These are phyloP conservation scores for Crypturellus undulatus DNA, from an alignment of 2,113 vertebrate species.

Conservation along the genomic window DNA sequence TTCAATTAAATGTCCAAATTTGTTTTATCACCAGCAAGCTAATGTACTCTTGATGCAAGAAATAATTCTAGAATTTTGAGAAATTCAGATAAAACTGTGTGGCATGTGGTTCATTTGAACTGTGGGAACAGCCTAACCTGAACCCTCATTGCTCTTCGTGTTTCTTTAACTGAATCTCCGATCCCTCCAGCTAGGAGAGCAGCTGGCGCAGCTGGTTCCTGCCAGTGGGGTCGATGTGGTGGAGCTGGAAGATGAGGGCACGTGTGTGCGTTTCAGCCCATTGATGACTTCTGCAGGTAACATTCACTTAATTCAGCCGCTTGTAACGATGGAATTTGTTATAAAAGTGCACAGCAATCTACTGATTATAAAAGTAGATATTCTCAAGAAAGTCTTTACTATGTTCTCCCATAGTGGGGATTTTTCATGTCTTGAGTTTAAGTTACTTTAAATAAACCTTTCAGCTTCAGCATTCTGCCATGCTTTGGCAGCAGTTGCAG, in stretches of 20 bases:
- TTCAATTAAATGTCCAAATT: neutral
- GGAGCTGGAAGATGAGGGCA: conserved; percentile 92
- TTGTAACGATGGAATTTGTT: neutral
- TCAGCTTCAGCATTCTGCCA: neutral
- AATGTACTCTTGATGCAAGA: neutral
- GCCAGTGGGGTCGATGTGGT: conserved; percentile 88
- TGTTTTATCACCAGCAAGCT: fast-evolving
- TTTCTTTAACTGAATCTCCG: neutral
- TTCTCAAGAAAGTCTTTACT: neutral
- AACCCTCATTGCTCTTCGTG: fast-evolving
- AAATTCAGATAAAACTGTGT: neutral
- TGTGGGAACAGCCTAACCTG: neutral
- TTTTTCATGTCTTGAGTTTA: neutral
- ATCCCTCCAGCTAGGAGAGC: conserved; percentile 86
- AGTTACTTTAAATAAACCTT: neutral
- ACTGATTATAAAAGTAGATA: neutral
- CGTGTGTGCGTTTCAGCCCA: conserved; percentile 91
- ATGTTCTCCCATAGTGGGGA: neutral
- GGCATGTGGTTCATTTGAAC: fast-evolving
- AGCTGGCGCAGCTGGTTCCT: conserved; percentile 86
- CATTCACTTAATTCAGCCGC: fast-evolving
- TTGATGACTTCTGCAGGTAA: conserved; percentile 93
- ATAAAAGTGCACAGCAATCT: fast-evolving
- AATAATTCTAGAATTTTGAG: neutral
- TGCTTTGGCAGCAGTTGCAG: neutral